Conservation (phyloP, 2,888 invertebrate species). For the Macroteleia sp. region DNA sequence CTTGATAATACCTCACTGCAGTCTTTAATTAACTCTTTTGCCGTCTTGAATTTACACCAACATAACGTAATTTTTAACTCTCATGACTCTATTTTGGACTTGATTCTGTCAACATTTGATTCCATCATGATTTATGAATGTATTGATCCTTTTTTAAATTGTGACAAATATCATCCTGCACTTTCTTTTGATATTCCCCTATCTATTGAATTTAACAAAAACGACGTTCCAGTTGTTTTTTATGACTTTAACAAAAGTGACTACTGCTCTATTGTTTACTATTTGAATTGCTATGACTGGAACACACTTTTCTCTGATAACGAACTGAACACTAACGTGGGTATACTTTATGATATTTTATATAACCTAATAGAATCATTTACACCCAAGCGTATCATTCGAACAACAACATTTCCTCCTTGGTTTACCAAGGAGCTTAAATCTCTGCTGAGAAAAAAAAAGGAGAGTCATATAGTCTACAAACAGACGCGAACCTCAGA, state of each 20-base stretch:
- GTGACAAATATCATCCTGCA: too few relatives aligned
- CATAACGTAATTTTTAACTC: too few relatives aligned
- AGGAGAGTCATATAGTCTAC: too few relatives aligned
- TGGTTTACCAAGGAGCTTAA: background rate
- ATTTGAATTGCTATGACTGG: background rate
- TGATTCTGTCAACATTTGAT: too few relatives aligned
- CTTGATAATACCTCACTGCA: too few relatives aligned
- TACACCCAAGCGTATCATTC: background rate
- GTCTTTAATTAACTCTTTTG: too few relatives aligned
- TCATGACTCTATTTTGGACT: too few relatives aligned
- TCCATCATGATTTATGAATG: too few relatives aligned
- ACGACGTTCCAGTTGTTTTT: background rate
- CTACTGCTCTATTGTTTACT: background rate
- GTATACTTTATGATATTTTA: background rate
- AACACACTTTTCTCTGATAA: background rate
- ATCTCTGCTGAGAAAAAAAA: background rate
- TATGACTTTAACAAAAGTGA: background rate
- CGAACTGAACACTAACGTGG: background rate
- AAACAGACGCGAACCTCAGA: too few relatives aligned
- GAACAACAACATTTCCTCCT: background rate
- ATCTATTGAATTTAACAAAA: background rate
- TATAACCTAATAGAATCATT: background rate
- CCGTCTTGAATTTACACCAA: too few relatives aligned
- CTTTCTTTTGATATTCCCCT: too few relatives aligned
- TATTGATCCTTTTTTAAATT: background rate